Evolutionary conservation across 37 sponge, comb jelly and placozoan genomes (phyloP), one percentile per base, ranked within the genome.

Genomic region (Agelas oroides): DNA sequence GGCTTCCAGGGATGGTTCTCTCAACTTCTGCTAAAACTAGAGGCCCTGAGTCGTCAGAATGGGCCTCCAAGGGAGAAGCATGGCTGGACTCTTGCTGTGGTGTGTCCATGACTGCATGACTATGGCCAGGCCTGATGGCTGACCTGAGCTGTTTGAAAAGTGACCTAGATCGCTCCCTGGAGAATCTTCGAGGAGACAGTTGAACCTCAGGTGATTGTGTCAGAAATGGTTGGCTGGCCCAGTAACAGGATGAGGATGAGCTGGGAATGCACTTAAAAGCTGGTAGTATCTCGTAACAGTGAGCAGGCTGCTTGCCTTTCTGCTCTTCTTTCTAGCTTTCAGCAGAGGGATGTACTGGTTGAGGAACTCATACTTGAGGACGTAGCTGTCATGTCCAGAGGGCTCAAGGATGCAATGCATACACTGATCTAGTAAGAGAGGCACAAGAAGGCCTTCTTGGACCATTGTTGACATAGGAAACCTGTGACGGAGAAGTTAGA

Each of bases 341-440:
- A 87, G 56, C 5, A 87, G 59, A 0, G 87, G 80, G 56, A 79
- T 33, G 36, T 67, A 79, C 31, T 41, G 32, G 31, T 80, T 71
- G 21, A 79, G 73, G 75, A 79, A 66, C 71, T 87, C 87, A 27
- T 68, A 55, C 63, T 87, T 79, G 31, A 86, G 79, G 18, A 64
- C 17, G 53, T 70, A 86, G 61, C 67, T 56, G 18, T 70, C 59
- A 15, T 60, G 28, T 18, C 23, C 68, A 12, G 55, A 23, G 0
- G 54, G 40, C 1, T 71, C 75, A 16, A 87, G 11, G 18, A 56
- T 57, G 68, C 87, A 87, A 57, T 79, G 87, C 19, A 87, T n/a
- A 13, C 75, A 80, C 35, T 67, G 58, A 21, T 79, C 46, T n/a
- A 14, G 37, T 36, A 57, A 38, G 28, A 87, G 39, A 32, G 87